Evolutionary conservation across 2,797 vertebrate species (phyloP).

Genomic region (Acrocephalus scirpaceus): DNA sequence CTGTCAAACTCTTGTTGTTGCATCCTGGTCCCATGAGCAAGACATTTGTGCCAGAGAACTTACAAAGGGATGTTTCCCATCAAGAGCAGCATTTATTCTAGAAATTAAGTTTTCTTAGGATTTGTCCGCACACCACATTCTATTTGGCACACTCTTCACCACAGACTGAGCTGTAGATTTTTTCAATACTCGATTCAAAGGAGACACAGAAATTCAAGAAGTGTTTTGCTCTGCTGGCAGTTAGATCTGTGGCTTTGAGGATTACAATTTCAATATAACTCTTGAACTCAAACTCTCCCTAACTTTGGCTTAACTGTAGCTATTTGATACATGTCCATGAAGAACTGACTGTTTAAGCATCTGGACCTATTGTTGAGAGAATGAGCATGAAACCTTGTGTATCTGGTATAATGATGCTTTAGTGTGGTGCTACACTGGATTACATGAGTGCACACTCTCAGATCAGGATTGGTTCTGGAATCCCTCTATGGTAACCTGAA

Average conservation of each 20-base stretch:
- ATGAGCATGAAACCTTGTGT: background rate
- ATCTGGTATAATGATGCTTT: background rate
- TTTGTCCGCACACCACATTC: background rate
- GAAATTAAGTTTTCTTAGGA: background rate
- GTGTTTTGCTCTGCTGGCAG: background rate
- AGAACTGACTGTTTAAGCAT: background rate
- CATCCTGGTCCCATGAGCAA: background rate
- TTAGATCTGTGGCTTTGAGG: background rate
- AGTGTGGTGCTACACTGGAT: background rate
- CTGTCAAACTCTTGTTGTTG: background rate
- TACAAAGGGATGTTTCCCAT: background rate
- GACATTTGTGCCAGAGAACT: background rate
- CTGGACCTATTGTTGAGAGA: background rate
- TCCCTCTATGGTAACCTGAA: background rate
- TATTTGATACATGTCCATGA: background rate
- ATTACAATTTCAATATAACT: background rate
- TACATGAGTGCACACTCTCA: background rate
- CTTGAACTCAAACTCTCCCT: background rate
- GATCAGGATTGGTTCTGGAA: background rate
- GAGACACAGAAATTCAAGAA: background rate
- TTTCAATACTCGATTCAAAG: background rate
- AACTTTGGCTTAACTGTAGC: background rate
- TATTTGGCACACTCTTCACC: background rate
- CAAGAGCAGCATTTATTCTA: background rate
- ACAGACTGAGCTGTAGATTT: background rate